Base-by-base conservation (phyloP, 2,888 invertebrate genomes). In the Epistrophe grossulariae region DNA sequence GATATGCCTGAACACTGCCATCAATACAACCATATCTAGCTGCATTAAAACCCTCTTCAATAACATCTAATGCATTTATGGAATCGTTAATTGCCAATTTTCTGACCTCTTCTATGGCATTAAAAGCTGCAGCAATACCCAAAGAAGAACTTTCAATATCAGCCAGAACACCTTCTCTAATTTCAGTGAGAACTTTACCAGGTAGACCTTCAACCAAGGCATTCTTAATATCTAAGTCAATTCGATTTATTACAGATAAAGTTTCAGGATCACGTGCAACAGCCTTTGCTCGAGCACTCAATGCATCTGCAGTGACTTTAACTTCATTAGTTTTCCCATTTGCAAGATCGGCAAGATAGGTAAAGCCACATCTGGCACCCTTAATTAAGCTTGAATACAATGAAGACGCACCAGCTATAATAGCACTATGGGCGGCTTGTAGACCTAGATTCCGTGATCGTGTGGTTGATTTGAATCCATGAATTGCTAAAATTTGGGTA, bases 1-100 rank as follows among this genome's bases (percentile, higher is more conserved):
- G 62, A 62, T 70, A 70, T 7, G n/a, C 70, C n/a, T 28, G 35
- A 8, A 55, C 38, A 55, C 55, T 40, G 19, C 55, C 70, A 55
- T 70, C 31, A 13, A 68, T 50, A 19, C 17, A 68, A 35, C 35
- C 35, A 1, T 13, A 11, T 28, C 52, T 24, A 24, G 70, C 52
- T 6, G 40, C 38, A 8, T 40, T 7, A 3, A 70, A 40, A 10
- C 70, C 55, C 0, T n/a, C 10, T 28, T n/a, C 3, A n/a, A 50
- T 50, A 6, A 9, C 17, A n/a, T n/a, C 35, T 28, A 68, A 52
- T 28, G 55, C 70, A 48, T 50, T 50, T 43, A 40, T n/a, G 13
- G 38, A 7, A 19, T 68, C 38, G 2, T 13, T 19, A 0, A 4
- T 19, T 3, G 15, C 19, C 0, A 50, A 11, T 7, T 35, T 0